Conservation (phyloP, 1,140 invertebrate genomes). For the Anadara kagoshimensis region DNA sequence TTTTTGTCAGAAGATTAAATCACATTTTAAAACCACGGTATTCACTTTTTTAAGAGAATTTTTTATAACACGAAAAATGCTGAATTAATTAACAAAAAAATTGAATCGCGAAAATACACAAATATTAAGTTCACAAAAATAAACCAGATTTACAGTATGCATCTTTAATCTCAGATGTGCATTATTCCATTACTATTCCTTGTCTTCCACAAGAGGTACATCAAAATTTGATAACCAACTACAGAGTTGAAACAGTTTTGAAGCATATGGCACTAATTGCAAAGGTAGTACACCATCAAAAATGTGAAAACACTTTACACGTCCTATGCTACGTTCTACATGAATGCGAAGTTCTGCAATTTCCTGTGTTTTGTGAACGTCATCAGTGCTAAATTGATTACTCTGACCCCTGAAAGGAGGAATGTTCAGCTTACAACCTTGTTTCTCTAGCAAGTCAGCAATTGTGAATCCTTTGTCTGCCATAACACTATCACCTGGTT, state of each 20-base stretch:
- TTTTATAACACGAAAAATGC: no score
- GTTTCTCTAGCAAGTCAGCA: slow-evolving; percentile 9
- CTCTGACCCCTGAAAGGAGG: slow-evolving; percentile 16
- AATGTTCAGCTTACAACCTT: slow-evolving; percentile 24
- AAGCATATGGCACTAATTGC: background rate
- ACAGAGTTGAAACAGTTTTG: slow-evolving; percentile 19
- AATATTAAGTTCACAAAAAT: no score
- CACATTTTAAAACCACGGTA: no score
- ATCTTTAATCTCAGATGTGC: no score
- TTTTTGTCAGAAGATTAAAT: no score
- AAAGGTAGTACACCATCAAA: slow-evolving; percentile 27
- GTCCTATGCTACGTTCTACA: slow-evolving; percentile 30
- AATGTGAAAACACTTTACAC: slow-evolving; percentile 27
- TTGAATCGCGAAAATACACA: no score
- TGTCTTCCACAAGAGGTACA: slow-evolving; percentile 14
- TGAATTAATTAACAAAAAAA: no score
- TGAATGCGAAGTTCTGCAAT: slow-evolving; percentile 30
- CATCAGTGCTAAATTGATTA: slow-evolving; percentile 19
- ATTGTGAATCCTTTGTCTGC: slow-evolving; percentile 39
- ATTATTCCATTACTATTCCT: background rate
- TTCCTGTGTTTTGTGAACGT: slow-evolving; percentile 33
- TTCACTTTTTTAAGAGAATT: no score
- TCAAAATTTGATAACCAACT: slow-evolving; percentile 33
- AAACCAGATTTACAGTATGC: no score
- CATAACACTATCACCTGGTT: slow-evolving; percentile 28